phyloP scores from a whole-genome alignment of 2,888 invertebrate genomes.

The Tipula confusa region DNA sequence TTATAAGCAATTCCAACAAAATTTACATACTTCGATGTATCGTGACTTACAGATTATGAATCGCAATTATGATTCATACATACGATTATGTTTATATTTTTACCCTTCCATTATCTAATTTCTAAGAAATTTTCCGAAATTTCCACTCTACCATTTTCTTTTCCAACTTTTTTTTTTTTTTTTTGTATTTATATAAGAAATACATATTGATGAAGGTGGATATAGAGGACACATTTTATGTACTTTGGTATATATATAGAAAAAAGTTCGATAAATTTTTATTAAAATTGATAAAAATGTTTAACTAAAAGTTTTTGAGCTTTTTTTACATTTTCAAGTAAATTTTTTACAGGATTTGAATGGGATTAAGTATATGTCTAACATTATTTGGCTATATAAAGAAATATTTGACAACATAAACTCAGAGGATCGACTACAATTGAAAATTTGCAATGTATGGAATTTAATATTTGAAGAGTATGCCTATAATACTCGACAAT shows the following conservation, averaged over 20 bases:
- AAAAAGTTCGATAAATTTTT: not conserved
- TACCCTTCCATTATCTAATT: not conserved
- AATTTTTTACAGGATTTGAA: too few relatives aligned
- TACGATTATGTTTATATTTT: not conserved
- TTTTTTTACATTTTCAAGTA: too few relatives aligned
- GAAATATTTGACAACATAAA: too few relatives aligned
- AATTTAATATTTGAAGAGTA: too few relatives aligned
- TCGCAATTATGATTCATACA: not conserved
- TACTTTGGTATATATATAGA: not conserved
- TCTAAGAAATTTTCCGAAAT: not conserved
- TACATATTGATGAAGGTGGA: slow-evolving; percentile 7
- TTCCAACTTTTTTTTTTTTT: too few relatives aligned
- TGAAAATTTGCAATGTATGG: too few relatives aligned
- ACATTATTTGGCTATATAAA: too few relatives aligned
- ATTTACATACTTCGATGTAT: not conserved
- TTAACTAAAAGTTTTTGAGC: not conserved
- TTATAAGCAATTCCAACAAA: too few relatives aligned
- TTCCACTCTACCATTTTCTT: not conserved
- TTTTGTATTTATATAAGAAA: not conserved
- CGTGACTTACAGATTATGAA: not conserved
- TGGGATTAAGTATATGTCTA: too few relatives aligned
- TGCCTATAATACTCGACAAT: too few relatives aligned
- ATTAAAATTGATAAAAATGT: not conserved
- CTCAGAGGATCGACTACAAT: too few relatives aligned
- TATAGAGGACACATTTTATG: not conserved